These are phyloP conservation scores for Falco columbarius DNA, from an alignment of 2,797 vertebrate species.

Conservation along the genomic window DNA sequence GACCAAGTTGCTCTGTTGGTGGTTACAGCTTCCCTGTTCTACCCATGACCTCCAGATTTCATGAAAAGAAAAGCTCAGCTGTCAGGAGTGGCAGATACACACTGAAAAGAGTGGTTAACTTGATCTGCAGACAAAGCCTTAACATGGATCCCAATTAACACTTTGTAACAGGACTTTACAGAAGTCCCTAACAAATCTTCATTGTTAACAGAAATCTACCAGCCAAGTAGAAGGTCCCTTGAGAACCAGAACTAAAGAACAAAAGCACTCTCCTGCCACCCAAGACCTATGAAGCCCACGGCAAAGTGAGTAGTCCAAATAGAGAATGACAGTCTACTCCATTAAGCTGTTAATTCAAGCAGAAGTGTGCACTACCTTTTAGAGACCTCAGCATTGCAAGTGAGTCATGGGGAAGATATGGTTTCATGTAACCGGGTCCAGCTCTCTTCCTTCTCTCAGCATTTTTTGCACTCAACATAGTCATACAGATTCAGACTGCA, in stretches of 20 bases:
- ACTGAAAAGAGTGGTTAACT: neutral
- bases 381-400: neutral
- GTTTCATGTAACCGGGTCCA: neutral
- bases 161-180: neutral
- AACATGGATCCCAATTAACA: neutral
- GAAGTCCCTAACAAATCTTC: neutral
- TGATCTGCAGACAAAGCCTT: neutral
- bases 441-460: neutral
- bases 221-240: neutral
- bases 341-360: neutral
- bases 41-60: neutral
- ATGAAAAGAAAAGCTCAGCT: neutral
- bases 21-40: neutral
- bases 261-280: neutral
- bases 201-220: neutral
- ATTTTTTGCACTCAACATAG: neutral
- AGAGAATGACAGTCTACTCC: neutral
- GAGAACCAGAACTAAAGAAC: neutral
- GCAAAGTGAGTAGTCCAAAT: neutral
- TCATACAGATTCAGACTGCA: neutral
- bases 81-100: neutral
- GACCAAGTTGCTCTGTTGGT: neutral
- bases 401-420: neutral
- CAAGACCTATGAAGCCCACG: neutral
- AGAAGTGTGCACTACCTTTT: neutral